Base-by-base conservation (phyloP, 2,113 vertebrate species). In the Cygnus buccinator region DNA sequence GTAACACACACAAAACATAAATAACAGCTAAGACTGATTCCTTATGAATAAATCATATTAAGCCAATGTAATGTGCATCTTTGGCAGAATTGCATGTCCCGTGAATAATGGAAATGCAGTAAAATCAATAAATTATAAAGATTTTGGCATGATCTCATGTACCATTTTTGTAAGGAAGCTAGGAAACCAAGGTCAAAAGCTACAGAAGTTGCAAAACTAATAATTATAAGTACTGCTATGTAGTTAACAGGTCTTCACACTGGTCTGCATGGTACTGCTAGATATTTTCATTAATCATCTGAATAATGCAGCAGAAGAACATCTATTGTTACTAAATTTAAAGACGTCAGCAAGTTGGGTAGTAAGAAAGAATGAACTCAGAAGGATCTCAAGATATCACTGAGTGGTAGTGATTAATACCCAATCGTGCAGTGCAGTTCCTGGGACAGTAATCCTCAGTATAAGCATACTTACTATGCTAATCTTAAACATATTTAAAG, bases 271-370 rank as follows among this genome's bases (percentile, higher is more conserved):
- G 22, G 59, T 31, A 39, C 55, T 89, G 72, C 4, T 74, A 52
- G 28, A 86, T 61, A 86, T 59, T 84, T 90, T 86, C 83, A 94
- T 96, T 95, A 92, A 90, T 95, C 90, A 74, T 71, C 83, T 92
- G 63, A 95, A 93, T 95, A 96, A 96, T 81, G 75, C 79, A 95
- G n/a, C 31, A 93, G 72, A 74, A 92, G 72, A 74, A 92, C 41
- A 74, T 50, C 75, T 35, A 74, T 84, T 85, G 65, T 93, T 86
- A 90, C 59, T 66, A 93, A 90, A 86, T 86, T 88, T 50, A 77
- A 93, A 93, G 48, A 54, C 4, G 13, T 80, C 85, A 84, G 67
- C 67, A 84, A 83, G 44, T 52, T 74, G 10, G 41, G 28, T 9
- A 81, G 31, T 54, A 67, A 41, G 11, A 93, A 93, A 50, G 59